Base-by-base conservation (phyloP, 1,140 invertebrate species). In the Archivesica marissinica region DNA sequence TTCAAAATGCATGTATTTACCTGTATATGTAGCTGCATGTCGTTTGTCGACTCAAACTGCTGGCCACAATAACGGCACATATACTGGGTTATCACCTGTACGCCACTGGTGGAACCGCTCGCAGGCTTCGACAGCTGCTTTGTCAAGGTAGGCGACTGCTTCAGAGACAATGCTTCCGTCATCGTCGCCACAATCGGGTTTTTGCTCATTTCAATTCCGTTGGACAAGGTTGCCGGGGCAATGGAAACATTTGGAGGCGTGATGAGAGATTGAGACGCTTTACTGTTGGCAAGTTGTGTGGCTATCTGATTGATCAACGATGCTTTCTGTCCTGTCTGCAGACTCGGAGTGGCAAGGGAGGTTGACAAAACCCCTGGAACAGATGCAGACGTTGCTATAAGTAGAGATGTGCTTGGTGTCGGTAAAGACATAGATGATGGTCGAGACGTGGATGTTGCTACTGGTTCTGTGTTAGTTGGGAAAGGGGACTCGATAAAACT, bases 31-130 rank as follows among this genome's bases (percentile, higher is more conserved):
- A 77, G 77, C 50, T 91, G 86, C 91, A 92, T 90, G n/a, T 91
- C 90, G n/a, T 82, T 75, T 3, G 88, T 84, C 2, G 82, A 87
- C 13, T 91, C 88, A 87, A 92, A 92, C 84, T 91, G 91, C 33
- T 87, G 85, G 0, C 89, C 91, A 86, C 91, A 92, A 68, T 88
- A 91, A 20, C 90, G 79, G 59, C 90, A 91, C 89, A 91, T 91
- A 79, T 89, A 91, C 15, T 89, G 86, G 6, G 89, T 91, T 15
- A 89, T 82, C 23, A 90, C 85, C 70, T 90, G 87, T 41, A 90
- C 77, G 17, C 35, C 54, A 13, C 38, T 35, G 20, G 66, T 47
- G 3, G 59, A 2, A 38, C 52, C 56, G 64, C 47, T 41, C 3
- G 25, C 28, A 33, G 78, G 78, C 44, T 83, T 83, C 33, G 80